A percentile compares a stretch with the other conserved stretches of the same genome.
These are phyloP conservation scores for Bostrychus sinensis DNA, from an alignment of 2,113 vertebrate genomes.

Conservation along the genomic window DNA sequence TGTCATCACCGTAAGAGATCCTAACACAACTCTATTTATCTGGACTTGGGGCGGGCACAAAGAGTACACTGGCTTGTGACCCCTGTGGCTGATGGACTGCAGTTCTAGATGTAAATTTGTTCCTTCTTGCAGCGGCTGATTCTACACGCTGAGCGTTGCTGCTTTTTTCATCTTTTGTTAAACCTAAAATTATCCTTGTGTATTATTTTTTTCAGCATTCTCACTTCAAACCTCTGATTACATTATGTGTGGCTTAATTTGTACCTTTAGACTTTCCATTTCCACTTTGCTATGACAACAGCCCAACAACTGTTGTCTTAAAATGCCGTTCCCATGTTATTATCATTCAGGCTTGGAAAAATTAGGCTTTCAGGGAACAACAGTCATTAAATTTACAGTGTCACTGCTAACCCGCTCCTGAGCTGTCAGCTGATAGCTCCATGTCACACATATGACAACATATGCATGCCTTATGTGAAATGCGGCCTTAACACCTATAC, in stretches of 20 bases:
- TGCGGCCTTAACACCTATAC: conserved; percentile 47
- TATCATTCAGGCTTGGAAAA: conserved; percentile 51
- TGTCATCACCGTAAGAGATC: too few species aligned
- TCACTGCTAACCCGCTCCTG: conserved; percentile 48
- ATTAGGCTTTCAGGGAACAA: conserved; percentile 41
- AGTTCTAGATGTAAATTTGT: too few species aligned
- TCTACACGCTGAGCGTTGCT: not conserved
- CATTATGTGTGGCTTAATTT: conserved; percentile 7
- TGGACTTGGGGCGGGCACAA: too few species aligned
- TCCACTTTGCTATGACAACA: conserved; percentile 20
- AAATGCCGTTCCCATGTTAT: conserved; percentile 51
- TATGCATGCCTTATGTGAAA: conserved; percentile 40
- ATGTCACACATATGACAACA: conserved; percentile 28
- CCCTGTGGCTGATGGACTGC: too few species aligned
- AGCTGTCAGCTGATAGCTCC: conserved; percentile 37
- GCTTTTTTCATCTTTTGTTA: not conserved
- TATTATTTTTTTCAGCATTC: not conserved
- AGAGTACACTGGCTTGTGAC: too few species aligned
- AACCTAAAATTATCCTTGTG: conserved; percentile 3
- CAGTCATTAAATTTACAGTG: conserved; percentile 50
- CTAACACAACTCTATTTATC: too few species aligned
- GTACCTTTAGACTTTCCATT: conserved; percentile 12
- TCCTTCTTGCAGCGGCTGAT: not conserved
- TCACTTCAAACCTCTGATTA: conserved; percentile 5
- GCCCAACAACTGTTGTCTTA: conserved; percentile 31